These are phyloP conservation scores for Beaufortia kweichowensis DNA, from an alignment of 2,113 vertebrate species.

Conservation along the genomic window DNA sequence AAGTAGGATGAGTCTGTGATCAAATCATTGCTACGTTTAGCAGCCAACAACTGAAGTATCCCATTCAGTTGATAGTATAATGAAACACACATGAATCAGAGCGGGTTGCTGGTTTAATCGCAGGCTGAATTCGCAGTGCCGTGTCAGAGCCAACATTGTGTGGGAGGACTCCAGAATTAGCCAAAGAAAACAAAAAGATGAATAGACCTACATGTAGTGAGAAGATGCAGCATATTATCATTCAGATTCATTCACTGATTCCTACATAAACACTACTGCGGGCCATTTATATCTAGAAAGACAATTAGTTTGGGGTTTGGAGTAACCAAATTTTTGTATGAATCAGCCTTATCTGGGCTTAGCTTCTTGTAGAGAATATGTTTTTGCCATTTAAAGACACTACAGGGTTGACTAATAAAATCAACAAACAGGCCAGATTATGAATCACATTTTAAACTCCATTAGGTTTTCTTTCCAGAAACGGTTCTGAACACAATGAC, in stretches of 20 bases:
- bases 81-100: slow-evolving; percentile 42
- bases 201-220: slow-evolving; percentile 66
- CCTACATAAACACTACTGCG: slow-evolving; percentile 68
- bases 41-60: slow-evolving; percentile 7
- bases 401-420: slow-evolving; percentile 39
- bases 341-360: slow-evolving; percentile 24
- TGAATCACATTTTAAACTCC: slow-evolving; percentile 25
- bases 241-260: slow-evolving; percentile 69
- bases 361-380: background rate
- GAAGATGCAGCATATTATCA: slow-evolving; percentile 65
- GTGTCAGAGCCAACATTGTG: slow-evolving; percentile 54
- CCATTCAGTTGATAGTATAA: slow-evolving; percentile 15
- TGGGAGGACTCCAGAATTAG: slow-evolving; percentile 74
- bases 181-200: slow-evolving; percentile 67
- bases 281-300: slow-evolving; percentile 55
- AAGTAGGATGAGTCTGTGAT: slow-evolving; percentile 2
- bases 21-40: slow-evolving; percentile 8
- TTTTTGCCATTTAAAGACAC: slow-evolving; percentile 35
- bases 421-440: slow-evolving; percentile 22
- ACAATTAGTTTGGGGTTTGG: background rate
- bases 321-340: background rate
- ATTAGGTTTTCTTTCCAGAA: slow-evolving; percentile 47
- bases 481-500: slow-evolving; percentile 42
- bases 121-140: slow-evolving; percentile 58
- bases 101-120: slow-evolving; percentile 48